Conservation (phyloP, 2,797 vertebrate species). For the Spondyliosoma cantharus region DNA sequence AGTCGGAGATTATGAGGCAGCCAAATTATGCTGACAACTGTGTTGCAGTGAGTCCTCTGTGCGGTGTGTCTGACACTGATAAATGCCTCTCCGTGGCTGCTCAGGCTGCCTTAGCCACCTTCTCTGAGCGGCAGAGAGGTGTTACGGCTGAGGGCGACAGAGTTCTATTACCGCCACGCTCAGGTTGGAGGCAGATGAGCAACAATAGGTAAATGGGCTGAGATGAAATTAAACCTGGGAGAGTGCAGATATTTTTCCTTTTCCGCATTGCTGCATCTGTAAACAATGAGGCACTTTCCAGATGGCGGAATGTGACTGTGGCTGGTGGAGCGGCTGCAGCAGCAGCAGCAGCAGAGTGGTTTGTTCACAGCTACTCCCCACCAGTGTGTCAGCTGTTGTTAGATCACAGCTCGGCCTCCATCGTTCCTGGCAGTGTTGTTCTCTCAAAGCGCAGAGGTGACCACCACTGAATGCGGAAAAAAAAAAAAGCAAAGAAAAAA, state of each 20-base stretch:
- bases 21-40: conserved; percentile 80
- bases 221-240: conserved; percentile 68
- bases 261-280: conserved; percentile 72
- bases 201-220: conserved; percentile 66
- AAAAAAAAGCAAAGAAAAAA: conserved; percentile 15
- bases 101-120: conserved; percentile 62
- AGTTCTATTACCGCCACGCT: conserved; percentile 56
- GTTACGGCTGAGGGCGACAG: conserved; percentile 60
- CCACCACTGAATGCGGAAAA: conserved; percentile 33
- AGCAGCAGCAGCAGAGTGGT: conserved; percentile 44
- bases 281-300: conserved; percentile 69
- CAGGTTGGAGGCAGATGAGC: conserved; percentile 63
- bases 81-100: conserved; percentile 71
- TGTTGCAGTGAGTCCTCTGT: conserved; percentile 68
- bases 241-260: conserved; percentile 61
- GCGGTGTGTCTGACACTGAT: conserved; percentile 77
- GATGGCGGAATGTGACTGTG: conserved; percentile 37
- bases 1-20: conserved; percentile 74
- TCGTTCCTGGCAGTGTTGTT: conserved; percentile 73
- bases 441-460: conserved; percentile 74
- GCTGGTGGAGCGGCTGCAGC: conserved; percentile 53
- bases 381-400: conserved; percentile 75
- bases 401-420: conserved; percentile 69
- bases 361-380: conserved; percentile 66
- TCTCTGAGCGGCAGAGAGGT: conserved; percentile 55